These are phyloP conservation scores for Corvus moneduloides DNA, from an alignment of 2,113 vertebrate genomes.

Conservation along the genomic window DNA sequence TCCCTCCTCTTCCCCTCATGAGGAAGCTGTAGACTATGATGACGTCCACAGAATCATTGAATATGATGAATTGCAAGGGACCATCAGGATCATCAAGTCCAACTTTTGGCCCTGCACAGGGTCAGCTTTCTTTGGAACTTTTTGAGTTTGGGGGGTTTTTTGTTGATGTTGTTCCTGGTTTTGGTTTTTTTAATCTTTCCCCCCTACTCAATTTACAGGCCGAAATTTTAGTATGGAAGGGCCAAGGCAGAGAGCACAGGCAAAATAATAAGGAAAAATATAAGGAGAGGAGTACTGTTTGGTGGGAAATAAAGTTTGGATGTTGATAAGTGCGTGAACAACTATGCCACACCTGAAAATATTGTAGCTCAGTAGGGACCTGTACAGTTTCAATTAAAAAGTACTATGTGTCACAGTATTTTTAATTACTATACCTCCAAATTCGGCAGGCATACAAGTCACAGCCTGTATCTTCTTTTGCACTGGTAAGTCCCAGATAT, in stretches of 20 bases:
- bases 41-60: background rate
- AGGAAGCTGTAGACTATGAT: background rate
- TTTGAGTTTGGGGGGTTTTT: background rate
- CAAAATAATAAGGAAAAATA: background rate
- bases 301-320: background rate
- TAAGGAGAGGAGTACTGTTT: background rate
- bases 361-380: background rate
- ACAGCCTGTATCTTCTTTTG: background rate
- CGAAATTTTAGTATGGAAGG: background rate
- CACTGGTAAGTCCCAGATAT: background rate
- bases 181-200: accelerated
- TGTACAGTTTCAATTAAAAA: background rate
- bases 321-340: background rate
- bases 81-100: no score
- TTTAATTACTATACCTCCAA: background rate
- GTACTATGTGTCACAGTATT: background rate
- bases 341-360: background rate
- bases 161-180: background rate
- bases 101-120: background rate
- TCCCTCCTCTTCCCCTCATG: background rate
- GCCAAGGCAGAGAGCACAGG: background rate
- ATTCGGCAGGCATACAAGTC: background rate
- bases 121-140: background rate
- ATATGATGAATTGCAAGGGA: background rate
- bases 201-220: background rate